Evolutionary conservation across 2,113 vertebrate species (phyloP), one percentile per base, ranked within the genome.

Genomic region (Proterorhinus semilunaris): DNA sequence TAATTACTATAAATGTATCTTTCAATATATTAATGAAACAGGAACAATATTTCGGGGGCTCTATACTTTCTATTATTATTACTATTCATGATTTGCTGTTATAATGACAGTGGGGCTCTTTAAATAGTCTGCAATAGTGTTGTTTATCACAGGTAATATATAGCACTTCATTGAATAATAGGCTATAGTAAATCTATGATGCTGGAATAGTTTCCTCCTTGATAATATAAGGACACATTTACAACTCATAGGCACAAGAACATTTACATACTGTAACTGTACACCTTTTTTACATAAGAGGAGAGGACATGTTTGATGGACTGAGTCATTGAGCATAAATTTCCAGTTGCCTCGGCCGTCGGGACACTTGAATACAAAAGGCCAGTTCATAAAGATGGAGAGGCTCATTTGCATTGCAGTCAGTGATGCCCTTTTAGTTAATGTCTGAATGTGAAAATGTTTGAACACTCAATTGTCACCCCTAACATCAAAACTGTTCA

Each of bases 341-440:
- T 76, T 82, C 73, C 71, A 65, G 57, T 52, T 62, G 66, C 64
- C 53, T 57, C 12, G 5, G 43, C 71, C 64, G 58, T 57, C 10
- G 5, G 27, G 74, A 76, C 36, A 66, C 71, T 79, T 76, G 49
- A 36, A 76, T 62, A 90, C 83, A 87, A 89, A 87, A 80, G 78
- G 71, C 68, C 57, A 44, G 74, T 88, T 86, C 53, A 71, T 58
- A 53, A 62, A 71, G 71, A 74, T 54, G 62, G 55, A 71, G 71
- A 53, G 21, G 66, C 84, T 84, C 48, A 86, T 90, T 88, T 86
- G 84, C 87, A 88, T 90, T 51, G 72, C 76, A 75, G 78, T 46
- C 65, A 71, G 52, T 58, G 63, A 72, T 76, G 70, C 78, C 83
- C 82, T 87, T 21, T 86, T 80, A 50, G 65, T 78, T 58, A 53